Conservation (phyloP, 37 sponge, comb jelly and placozoan species). For the Cliona cf. orientalis region DNA sequence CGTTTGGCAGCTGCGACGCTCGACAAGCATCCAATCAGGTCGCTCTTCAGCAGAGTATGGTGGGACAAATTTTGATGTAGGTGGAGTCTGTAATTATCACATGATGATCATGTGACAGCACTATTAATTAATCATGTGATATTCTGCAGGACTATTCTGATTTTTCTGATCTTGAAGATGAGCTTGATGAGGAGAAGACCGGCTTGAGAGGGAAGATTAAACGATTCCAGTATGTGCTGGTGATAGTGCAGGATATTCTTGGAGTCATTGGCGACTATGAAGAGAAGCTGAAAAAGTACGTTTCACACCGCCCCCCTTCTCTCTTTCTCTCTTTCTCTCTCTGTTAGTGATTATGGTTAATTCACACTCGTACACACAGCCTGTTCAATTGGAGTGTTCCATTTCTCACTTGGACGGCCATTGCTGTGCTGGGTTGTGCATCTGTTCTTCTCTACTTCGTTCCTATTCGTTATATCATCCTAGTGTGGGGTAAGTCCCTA, state of each 20-base stretch:
- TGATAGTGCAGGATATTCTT: constrained; percentile 73
- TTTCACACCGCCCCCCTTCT: too few relatives aligned
- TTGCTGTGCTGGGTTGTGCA: constrained; percentile 49
- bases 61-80: not conserved
- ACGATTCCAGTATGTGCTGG: constrained; percentile 71
- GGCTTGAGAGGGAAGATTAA: constrained; percentile 31
- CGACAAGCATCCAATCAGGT: not conserved
- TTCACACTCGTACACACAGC: constrained; percentile 52
- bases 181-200: constrained; percentile 3
- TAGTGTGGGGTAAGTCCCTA: constrained; percentile 53
- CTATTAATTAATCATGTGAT: not conserved
- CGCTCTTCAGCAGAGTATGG: not conserved
- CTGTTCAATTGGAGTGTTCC: constrained; percentile 92
- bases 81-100: not conserved
- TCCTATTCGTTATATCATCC: constrained; percentile 78
- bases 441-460: constrained; percentile 70
- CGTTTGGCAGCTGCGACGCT: constrained; percentile 28
- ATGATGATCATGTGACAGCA: not conserved
- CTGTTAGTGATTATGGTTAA: not conserved
- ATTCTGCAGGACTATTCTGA: constrained; percentile 9
- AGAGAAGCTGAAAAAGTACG: constrained; percentile 88
- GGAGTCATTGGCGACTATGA: constrained; percentile 70
- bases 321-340: too few relatives aligned
- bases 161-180: constrained; percentile 50
- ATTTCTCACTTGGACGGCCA: constrained; percentile 82